Evolutionary conservation across 2,797 vertebrate species (phyloP).

Genomic region (Glossophaga mutica): DNA sequence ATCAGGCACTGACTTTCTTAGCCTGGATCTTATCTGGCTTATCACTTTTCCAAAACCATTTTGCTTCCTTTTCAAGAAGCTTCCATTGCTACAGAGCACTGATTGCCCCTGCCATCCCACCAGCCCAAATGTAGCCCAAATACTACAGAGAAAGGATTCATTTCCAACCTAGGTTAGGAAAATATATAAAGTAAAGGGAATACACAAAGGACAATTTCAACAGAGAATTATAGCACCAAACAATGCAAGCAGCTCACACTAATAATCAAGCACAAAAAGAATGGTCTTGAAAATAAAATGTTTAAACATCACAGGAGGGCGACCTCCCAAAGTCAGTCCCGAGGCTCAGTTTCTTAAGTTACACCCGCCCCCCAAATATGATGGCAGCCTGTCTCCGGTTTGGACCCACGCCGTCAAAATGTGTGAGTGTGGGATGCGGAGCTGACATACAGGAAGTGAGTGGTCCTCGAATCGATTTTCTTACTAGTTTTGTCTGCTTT

Average conservation of each 20-base stretch:
- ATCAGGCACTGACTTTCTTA: neutral
- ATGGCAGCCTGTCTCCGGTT: neutral
- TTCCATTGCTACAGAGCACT: neutral
- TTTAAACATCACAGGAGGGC: neutral
- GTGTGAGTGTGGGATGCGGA: neutral
- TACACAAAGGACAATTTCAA: slow-evolving; percentile 8
- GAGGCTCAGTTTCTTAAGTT: neutral
- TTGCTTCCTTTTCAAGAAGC: slow-evolving; percentile 36
- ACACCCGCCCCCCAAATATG: neutral
- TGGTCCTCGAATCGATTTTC: neutral
- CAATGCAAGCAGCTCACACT: neutral
- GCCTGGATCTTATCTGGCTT: slow-evolving; percentile 6
- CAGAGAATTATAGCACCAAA: neutral
- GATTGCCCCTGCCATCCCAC: neutral
- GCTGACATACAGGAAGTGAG: neutral
- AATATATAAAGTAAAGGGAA: neutral
- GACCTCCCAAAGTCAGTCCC: neutral
- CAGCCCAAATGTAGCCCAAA: slow-evolving; percentile 12
- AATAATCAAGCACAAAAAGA: slow-evolving; percentile 18
- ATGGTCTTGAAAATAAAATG: neutral
- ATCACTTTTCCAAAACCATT: neutral
- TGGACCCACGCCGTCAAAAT: neutral
- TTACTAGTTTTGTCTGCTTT: neutral
- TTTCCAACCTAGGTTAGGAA: slow-evolving; percentile 16
- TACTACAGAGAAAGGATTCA: slow-evolving; percentile 12